phyloP scores from a whole-genome alignment of 2,888 invertebrate species.

The Macroteleia sp. region DNA sequence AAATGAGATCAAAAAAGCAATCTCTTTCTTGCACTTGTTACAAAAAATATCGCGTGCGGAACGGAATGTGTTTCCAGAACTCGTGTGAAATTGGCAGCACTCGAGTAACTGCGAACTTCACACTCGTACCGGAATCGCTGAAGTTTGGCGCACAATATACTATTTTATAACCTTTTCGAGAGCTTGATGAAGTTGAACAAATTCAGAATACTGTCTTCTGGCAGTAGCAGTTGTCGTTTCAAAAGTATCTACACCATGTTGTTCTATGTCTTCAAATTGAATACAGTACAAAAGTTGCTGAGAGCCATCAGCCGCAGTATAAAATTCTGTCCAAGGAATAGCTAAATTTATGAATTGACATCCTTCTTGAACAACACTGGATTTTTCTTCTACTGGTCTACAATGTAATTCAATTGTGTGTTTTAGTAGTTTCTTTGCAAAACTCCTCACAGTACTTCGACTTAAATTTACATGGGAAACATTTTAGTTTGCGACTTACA shows the following conservation, averaged over 20 bases:
- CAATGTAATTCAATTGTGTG: not conserved
- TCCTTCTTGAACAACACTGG: conserved; percentile 76
- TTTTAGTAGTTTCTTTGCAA: no score
- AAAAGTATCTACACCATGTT: conserved; percentile 77
- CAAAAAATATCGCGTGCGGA: no score
- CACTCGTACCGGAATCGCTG: no score
- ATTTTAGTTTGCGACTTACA: conserved; percentile 68
- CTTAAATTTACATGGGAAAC: no score
- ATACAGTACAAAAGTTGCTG: conserved; percentile 80
- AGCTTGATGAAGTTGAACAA: conserved; percentile 76
- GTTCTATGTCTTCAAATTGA: conserved; percentile 80
- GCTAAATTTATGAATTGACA: conserved; percentile 78
- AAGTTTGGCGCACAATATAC: no score
- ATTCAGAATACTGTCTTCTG: conserved; percentile 78
- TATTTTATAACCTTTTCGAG: conserved; percentile 76
- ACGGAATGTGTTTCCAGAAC: no score
- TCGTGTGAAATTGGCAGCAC: no score
- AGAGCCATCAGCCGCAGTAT: conserved; percentile 78
- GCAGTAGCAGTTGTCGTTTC: conserved; percentile 80
- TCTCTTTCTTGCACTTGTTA: no score
- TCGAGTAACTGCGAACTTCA: no score
- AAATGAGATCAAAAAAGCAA: no score
- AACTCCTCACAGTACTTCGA: no score
- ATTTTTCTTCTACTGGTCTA: conserved; percentile 78
- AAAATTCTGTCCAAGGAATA: conserved; percentile 80